Base-by-base conservation (phyloP, 2,113 vertebrate genomes). In the Anoura caudifer region DNA sequence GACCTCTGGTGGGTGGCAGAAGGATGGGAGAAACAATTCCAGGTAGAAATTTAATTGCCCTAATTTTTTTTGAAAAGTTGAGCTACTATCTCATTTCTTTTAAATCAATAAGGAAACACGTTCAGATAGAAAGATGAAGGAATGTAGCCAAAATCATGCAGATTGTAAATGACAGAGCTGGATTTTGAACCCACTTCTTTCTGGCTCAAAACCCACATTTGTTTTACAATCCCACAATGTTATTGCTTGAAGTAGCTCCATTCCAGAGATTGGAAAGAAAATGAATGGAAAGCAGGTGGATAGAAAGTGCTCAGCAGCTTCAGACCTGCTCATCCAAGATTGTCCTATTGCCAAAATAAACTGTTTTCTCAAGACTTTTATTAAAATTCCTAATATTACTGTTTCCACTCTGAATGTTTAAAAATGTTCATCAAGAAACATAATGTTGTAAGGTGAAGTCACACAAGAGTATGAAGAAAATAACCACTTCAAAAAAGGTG, bases 321-420 rank as follows among this genome's bases (percentile, higher is more conserved):
- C 43, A 91, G 82, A 75, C 31, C 19, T n/a, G 36, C 77, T 87
- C 24, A 70, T 54, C 26, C 56, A 94, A 75, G 38, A 87, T 59
- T 26, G 17, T 75, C 47, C 72, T 65, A 14, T 83, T 93, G 79
- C 28, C 36, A 85, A 67, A 95, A 92, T 96, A 69, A 89, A 63
- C 52, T 41, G 36, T 72, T 76, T 56, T 76, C 43, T 33, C 43
- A 11, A 90, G 59, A 13, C 56, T 82, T 79, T 93, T 80, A 80
- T 80, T 83, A 83, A 85, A 86, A 73, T 86, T 83, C n/a, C 26
- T 19, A 56, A 11, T 79, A 41, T 95, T 76, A 61, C 20, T 43
- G 31, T 83, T 88, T 59, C 26, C 38, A 54, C 36, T 59, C 31
- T 22, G 43, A 88, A 82, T 81, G 52, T 69, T 94, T 92, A 2